A percentile compares a stretch with the other conserved stretches of the same genome.
Evolutionary conservation across 2,113 vertebrate species (phyloP).

Genomic region (Penelope pileata): DNA sequence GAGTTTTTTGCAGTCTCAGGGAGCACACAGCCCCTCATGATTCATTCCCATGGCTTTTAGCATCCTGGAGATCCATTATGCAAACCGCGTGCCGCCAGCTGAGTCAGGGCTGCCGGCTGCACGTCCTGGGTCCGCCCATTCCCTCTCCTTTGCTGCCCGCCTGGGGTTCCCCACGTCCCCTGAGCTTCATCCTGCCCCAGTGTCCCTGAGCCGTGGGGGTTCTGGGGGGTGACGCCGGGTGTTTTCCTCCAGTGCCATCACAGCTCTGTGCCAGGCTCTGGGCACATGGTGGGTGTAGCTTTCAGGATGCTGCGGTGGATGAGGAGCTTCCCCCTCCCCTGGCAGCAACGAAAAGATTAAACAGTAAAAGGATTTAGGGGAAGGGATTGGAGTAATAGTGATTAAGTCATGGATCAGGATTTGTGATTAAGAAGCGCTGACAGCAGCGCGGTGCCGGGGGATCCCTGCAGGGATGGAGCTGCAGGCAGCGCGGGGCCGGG

Average conservation of each 20-base stretch:
- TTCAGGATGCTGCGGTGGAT: not conserved
- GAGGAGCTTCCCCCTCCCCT: not conserved
- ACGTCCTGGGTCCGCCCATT: not conserved
- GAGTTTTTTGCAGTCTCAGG: not conserved
- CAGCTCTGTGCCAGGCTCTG: not conserved
- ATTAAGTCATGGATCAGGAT: conserved; percentile 49
- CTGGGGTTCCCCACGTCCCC: too few species aligned
- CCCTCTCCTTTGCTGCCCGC: not conserved
- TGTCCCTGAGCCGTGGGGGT: not conserved
- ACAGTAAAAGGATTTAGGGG: conserved; percentile 38
- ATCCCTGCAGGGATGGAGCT: not conserved
- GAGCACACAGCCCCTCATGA: conserved; percentile 3
- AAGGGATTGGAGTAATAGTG: conserved; percentile 1
- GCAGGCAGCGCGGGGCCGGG: not conserved
- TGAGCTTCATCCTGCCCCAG: accelerated
- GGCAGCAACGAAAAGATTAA: conserved; percentile 24
- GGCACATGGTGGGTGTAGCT: not conserved
- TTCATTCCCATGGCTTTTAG: conserved; percentile 26
- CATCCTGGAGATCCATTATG: conserved; percentile 3
- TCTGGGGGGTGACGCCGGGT: not conserved
- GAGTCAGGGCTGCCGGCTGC: conserved; percentile 42
- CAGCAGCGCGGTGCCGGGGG: not conserved
- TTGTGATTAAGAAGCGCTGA: not conserved
- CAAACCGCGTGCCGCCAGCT: not conserved
- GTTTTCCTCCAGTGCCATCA: not conserved